Evolutionary conservation across 2,888 invertebrate species (phyloP), one percentile per base, ranked within the genome.

Genomic region (Xanthia icteritia): DNA sequence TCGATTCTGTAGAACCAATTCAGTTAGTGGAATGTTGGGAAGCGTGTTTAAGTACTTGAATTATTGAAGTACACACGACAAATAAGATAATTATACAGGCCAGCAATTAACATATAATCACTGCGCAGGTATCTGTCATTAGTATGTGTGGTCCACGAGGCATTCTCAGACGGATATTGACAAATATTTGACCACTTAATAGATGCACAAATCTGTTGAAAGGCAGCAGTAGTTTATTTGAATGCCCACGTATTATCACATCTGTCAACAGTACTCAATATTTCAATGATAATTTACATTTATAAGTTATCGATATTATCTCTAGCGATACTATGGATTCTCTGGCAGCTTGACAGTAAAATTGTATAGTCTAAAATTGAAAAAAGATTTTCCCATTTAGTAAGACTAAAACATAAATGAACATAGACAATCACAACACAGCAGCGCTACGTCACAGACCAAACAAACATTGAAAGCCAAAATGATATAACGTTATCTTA

Each of bases 1-100:
- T 97, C 86, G 97, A 96, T 94, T 96, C 97, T 94, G 94, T 92
- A 70, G 79, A 90, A 86, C 79, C 85, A 83, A 82, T 74, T 70
- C n/a, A 76, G 72, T 89, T 85, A 89, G 76, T 71, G 56, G 67
- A 67, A 73, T 65, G 61, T 80, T 64, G 39, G 15, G 54, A 66
- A 72, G 13, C 36, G 64, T 70, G 36, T 39, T 64, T 48, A 11
- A 80, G n/a, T 65, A 36, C 42, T 31, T 56, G 31, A 42, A 56
- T 67, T 39, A 3, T 66, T 60, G 42, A 51, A 45, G 58, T 65
- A 45, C 65, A 39, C 23, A 54, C 3, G n/a, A 58, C 51, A n/a
- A 45, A 51, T 65, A 58, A 69, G 64, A 69, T 67, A 84, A 66
- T 56, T 81, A 67, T 58, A 13, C 61, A 27, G 42, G 48, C 31